A percentile compares a stretch with the other conserved stretches of the same genome.
Conservation (phyloP, 1,140 invertebrate genomes). For the Drosophila dunni region DNA sequence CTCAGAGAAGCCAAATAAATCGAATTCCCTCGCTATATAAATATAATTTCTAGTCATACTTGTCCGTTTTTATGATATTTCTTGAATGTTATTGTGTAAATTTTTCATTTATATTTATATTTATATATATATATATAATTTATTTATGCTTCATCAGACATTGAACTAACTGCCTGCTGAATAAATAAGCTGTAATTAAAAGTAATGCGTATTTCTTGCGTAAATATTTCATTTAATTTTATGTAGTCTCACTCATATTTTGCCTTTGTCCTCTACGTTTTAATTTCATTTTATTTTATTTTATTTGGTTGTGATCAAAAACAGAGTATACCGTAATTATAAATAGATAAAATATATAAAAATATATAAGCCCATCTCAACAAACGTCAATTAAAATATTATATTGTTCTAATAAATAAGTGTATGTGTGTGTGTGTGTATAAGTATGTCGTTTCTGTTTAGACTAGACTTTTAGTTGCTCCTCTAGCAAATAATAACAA, state of each 20-base stretch:
- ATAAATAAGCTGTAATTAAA: constrained; percentile 27
- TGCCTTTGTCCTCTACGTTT: constrained; percentile 39
- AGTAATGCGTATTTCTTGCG: neutral
- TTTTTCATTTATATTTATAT: constrained; percentile 1
- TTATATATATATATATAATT: too few species aligned
- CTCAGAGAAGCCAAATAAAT: neutral
- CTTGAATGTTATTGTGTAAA: neutral
- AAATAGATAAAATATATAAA: constrained; percentile 7
- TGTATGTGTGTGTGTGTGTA: neutral
- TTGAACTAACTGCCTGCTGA: constrained; percentile 5
- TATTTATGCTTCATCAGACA: constrained; percentile 40
- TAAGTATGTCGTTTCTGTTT: constrained; percentile 5
- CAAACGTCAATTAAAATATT: neutral
- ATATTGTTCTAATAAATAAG: constrained; percentile 5
- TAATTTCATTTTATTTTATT: constrained; percentile 5
- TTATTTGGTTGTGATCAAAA: constrained; percentile 8
- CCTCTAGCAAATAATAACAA: neutral
- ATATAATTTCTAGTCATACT: constrained; percentile 26
- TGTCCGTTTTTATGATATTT: neutral
- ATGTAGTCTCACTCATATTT: constrained; percentile 69
- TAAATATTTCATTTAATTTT: constrained; percentile 26
- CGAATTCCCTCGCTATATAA: neutral
- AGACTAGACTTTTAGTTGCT: constrained; percentile 22
- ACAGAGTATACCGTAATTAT: constrained; percentile 10
- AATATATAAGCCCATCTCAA: constrained; percentile 1